Conservation (phyloP, 2,797 vertebrate genomes). For the Artibeus jamaicensis region DNA sequence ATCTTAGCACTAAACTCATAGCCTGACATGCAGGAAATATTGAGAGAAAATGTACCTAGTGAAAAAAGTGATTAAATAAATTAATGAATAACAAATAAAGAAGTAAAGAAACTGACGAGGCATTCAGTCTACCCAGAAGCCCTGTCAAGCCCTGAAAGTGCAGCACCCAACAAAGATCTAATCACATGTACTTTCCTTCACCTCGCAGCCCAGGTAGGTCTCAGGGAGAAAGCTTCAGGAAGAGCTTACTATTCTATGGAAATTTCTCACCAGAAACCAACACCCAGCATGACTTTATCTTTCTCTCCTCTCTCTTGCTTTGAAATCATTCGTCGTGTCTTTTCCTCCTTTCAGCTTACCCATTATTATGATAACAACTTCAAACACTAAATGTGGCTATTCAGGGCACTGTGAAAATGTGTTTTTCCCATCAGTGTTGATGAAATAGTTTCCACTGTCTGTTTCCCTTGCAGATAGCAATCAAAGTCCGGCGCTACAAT, state of each 20-base stretch:
- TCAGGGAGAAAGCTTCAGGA: not conserved
- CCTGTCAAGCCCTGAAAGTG: not conserved
- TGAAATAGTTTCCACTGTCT: slow-evolving; percentile 80
- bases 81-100: not conserved
- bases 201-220: not conserved
- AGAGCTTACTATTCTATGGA: not conserved
- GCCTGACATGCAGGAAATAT: not conserved
- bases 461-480: slow-evolving; percentile 78
- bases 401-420: slow-evolving; percentile 62
- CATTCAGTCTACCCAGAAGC: not conserved
- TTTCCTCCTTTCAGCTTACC: slow-evolving; percentile 10
- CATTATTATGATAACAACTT: slow-evolving; percentile 54
- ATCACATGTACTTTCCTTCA: not conserved
- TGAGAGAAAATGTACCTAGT: not conserved
- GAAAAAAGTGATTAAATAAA: not conserved
- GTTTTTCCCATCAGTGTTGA: slow-evolving; percentile 71
- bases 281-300: not conserved
- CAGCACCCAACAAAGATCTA: not conserved
- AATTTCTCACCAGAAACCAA: slow-evolving; percentile 28
- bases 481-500: slow-evolving; percentile 65
- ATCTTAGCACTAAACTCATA: not conserved
- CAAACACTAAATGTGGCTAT: slow-evolving; percentile 59
- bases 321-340: not conserved
- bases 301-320: not conserved
- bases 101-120: not conserved